These are phyloP conservation scores for Sarcophaga bullata DNA, from an alignment of 1,140 invertebrate species.

Conservation along the genomic window DNA sequence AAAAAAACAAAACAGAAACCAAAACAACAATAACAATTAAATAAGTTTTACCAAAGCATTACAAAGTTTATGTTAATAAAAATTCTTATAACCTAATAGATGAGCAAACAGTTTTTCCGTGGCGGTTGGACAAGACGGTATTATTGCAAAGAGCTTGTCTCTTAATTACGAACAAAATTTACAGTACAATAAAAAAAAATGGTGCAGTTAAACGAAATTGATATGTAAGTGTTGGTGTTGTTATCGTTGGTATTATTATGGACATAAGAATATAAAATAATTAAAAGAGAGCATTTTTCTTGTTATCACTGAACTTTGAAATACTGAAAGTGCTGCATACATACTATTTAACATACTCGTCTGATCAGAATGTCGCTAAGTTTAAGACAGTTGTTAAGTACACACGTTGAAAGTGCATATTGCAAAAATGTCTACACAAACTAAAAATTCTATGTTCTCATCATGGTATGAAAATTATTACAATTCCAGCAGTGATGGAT, in stretches of 20 bases:
- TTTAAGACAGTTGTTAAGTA: neutral
- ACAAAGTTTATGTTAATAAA: neutral
- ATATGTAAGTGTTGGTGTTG: constrained; percentile 15
- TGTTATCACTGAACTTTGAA: too few species aligned
- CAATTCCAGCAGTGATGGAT: neutral
- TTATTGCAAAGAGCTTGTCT: neutral
- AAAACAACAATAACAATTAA: neutral
- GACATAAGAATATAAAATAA: too few species aligned
- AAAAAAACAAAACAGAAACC: too few species aligned
- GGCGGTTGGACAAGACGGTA: neutral
- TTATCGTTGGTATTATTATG: too few species aligned
- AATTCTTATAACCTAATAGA: neutral
- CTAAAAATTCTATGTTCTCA: neutral
- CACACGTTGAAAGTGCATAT: neutral
- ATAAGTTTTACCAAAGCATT: too few species aligned
- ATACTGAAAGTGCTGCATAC: too few species aligned
- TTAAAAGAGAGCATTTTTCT: too few species aligned
- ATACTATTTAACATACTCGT: too few species aligned
- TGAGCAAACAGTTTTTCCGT: neutral
- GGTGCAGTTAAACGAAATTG: constrained; percentile 7
- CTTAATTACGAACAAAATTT: neutral
- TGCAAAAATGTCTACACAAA: neutral
- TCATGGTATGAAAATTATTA: neutral
- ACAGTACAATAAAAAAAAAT: neutral
- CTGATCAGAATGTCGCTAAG: too few species aligned